phyloP scores from a whole-genome alignment of 2,797 vertebrate genomes.

The Pelochelys cantorii region DNA sequence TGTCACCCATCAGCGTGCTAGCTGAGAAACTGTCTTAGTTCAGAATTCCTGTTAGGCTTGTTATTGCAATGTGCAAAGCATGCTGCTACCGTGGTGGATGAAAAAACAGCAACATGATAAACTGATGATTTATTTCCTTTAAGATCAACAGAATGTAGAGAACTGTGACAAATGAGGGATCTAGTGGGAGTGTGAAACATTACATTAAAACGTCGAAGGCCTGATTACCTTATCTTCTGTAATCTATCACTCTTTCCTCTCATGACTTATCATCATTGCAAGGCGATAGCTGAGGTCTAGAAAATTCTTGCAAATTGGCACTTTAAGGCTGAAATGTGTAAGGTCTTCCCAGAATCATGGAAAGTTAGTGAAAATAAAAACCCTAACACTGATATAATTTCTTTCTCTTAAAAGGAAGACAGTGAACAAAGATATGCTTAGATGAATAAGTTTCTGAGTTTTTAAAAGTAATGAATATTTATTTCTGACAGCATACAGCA shows the following conservation, averaged over 20 bases:
- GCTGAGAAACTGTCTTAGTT: slow-evolving; percentile 25
- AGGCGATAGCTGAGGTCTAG: slow-evolving; percentile 14
- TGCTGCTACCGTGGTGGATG: slow-evolving; percentile 36
- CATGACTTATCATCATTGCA: slow-evolving; percentile 33
- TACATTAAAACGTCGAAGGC: slow-evolving; percentile 70
- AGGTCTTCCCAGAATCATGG: neutral
- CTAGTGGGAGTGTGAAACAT: slow-evolving; percentile 58
- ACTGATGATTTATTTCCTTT: slow-evolving; percentile 67
- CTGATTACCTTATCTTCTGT: slow-evolving; percentile 51
- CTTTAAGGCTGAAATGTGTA: neutral
- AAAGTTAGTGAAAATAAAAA: neutral
- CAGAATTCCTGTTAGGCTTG: slow-evolving; percentile 52
- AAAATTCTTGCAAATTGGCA: slow-evolving; percentile 15
- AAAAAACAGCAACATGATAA: slow-evolving; percentile 67
- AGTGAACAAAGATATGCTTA: neutral
- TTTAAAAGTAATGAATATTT: neutral
- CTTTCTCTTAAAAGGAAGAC: neutral
- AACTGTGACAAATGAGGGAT: slow-evolving; percentile 65
- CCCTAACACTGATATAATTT: neutral
- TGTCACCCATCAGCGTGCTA: slow-evolving; percentile 41
- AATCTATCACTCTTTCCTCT: slow-evolving; percentile 68
- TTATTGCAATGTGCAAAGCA: slow-evolving; percentile 39
- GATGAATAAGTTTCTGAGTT: accelerated
- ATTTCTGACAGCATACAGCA: neutral
- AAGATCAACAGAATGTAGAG: slow-evolving; percentile 55